Conservation (phyloP, 2,113 vertebrate genomes). For the Pteronura brasiliensis region DNA sequence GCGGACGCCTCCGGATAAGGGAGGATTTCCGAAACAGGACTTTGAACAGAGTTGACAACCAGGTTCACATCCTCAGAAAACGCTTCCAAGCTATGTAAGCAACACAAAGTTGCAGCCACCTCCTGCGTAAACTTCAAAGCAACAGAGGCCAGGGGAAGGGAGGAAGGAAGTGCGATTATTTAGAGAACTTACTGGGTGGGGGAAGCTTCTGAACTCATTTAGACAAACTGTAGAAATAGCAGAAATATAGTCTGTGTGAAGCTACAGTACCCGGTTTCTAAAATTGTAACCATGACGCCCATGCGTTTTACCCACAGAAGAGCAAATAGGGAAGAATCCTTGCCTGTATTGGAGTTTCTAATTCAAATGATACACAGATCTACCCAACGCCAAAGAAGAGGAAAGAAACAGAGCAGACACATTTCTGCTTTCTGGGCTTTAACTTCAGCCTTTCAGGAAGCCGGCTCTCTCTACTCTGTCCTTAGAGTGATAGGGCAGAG, state of each 20-base stretch:
- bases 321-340: background rate
- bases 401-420: background rate
- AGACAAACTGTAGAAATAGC: background rate
- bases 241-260: background rate
- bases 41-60: conserved; percentile 65
- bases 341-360: background rate
- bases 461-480: background rate
- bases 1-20: background rate
- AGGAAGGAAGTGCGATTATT: conserved; percentile 76
- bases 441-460: conserved; percentile 17
- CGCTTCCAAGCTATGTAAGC: background rate
- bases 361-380: background rate
- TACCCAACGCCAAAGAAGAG: background rate
- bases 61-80: conserved; percentile 57
- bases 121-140: conserved; percentile 68
- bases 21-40: conserved; percentile 43
- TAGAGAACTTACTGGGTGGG: conserved; percentile 52
- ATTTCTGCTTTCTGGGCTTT: background rate
- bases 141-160: background rate
- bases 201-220: conserved; percentile 18
- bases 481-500: background rate
- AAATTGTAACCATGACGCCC: background rate
- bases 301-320: background rate
- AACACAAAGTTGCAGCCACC: conserved; percentile 12
- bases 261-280: background rate